Base-by-base conservation (phyloP, 1,140 invertebrate species). In the Panonychus citri region DNA sequence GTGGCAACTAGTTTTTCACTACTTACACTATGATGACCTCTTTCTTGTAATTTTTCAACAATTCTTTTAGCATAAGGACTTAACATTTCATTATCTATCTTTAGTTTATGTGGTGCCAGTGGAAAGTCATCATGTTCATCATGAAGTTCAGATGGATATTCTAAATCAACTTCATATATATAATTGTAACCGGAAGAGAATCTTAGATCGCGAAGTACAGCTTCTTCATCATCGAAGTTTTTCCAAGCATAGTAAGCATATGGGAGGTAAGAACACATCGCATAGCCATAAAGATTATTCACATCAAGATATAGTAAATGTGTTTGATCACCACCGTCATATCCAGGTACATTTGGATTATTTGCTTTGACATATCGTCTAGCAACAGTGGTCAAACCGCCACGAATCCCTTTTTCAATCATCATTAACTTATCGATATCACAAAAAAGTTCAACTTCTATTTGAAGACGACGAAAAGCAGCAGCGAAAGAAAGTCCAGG, bases 71-170 rank as follows among this genome's bases (percentile, higher is more conserved):
- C n/a, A n/a, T n/a, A n/a, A n/a, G n/a, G n/a, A n/a, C n/a, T n/a
- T n/a, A n/a, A n/a, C n/a, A n/a, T n/a, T n/a, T n/a, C n/a, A n/a
- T n/a, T n/a, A n/a, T n/a, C n/a, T n/a, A n/a, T n/a, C n/a, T n/a
- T n/a, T n/a, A n/a, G n/a, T n/a, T n/a, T n/a, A n/a, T n/a, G n/a
- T n/a, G 69, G 65, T 54, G 63, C 64, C 26, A 73, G 63, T 26
- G 70, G 68, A 34, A 70, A 61, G 59, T 69, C 69, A 56, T 63
- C 64, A 61, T 72, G 68, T 25, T 24, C 1, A 25, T 61, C 52
- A 56, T 66, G 64, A 25, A 40, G n/a, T 40, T 40, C 39, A 12
- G 10, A 12, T 12, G 39, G 39, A 40, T 40, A 40, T 40, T 40
- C 56, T 12, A 66, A 56, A 52, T 64, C 60, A 21, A 63, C 58